These are phyloP conservation scores for Trichogramma evanescens DNA, from an alignment of 2,888 invertebrate genomes.

Conservation along the genomic window DNA sequence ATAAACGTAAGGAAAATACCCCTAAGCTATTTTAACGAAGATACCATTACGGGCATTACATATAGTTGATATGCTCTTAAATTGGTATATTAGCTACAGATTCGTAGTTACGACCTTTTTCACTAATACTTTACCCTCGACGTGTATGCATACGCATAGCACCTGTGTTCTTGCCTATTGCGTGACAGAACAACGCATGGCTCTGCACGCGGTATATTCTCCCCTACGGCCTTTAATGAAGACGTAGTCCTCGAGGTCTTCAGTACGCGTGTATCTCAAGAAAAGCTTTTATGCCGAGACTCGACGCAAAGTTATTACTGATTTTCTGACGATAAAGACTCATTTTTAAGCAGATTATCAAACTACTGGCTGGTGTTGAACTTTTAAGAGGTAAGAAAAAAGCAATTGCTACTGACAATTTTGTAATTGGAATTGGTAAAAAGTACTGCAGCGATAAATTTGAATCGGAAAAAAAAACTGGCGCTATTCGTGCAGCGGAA, in stretches of 20 bases:
- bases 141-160: background rate
- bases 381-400: too few species aligned
- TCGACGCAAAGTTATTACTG: constrained; percentile 19
- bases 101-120: constrained; percentile 36
- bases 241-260: constrained; percentile 17
- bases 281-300: constrained; percentile 17
- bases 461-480: constrained; percentile 1
- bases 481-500: constrained; percentile 2
- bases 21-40: constrained; percentile 34
- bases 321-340: constrained; percentile 9
- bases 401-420: too few species aligned
- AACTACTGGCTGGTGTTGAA: too few species aligned
- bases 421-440: too few species aligned
- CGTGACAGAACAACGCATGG: too few species aligned
- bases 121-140: constrained; percentile 15
- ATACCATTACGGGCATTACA: constrained; percentile 34
- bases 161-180: background rate
- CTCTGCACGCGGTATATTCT: too few species aligned
- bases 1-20: constrained; percentile 25
- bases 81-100: constrained; percentile 40
- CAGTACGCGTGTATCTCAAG: constrained; percentile 3
- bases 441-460: too few species aligned
- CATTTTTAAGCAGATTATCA: too few species aligned
- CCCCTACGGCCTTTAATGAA: constrained; percentile 22
- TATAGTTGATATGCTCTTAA: constrained; percentile 30